These are phyloP conservation scores for Tolmerus cingulatus DNA, from an alignment of 2,888 invertebrate genomes.

Conservation along the genomic window DNA sequence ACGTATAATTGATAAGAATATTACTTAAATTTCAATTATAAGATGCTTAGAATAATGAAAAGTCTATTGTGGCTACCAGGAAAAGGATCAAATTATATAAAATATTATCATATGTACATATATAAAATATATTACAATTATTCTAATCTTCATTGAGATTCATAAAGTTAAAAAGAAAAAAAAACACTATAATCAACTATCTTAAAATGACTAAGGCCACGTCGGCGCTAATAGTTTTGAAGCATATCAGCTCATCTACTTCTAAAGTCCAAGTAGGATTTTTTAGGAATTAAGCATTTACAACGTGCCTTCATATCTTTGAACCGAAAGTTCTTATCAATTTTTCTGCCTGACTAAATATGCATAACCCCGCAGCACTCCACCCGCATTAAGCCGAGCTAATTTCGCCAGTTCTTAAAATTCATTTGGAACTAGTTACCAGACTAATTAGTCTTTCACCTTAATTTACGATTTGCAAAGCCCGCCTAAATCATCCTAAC, in stretches of 20 bases:
- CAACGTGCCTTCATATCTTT: neutral
- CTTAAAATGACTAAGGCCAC: neutral
- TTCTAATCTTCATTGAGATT: no score
- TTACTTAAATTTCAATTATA: no score
- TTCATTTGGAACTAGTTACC: neutral
- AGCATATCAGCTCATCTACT: neutral
- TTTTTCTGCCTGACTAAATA: neutral
- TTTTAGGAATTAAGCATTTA: neutral
- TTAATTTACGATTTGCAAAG: neutral
- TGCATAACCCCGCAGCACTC: neutral
- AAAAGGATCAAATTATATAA: no score
- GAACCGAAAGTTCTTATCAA: neutral
- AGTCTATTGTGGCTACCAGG: no score
- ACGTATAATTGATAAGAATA: no score
- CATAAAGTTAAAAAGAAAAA: no score
- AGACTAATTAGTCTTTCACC: neutral
- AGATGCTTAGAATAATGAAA: no score
- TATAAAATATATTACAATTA: no score
- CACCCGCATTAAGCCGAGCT: neutral
- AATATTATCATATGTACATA: no score
- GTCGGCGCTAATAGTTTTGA: neutral
- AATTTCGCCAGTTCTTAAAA: neutral
- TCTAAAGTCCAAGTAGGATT: neutral
- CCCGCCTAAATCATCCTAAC: neutral
- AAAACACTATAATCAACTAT: neutral